Percentiles rank a stretch among this genome's conserved stretches.
Evolutionary conservation across 2,888 invertebrate species (phyloP).

Genomic region (Morpho achilles): DNA sequence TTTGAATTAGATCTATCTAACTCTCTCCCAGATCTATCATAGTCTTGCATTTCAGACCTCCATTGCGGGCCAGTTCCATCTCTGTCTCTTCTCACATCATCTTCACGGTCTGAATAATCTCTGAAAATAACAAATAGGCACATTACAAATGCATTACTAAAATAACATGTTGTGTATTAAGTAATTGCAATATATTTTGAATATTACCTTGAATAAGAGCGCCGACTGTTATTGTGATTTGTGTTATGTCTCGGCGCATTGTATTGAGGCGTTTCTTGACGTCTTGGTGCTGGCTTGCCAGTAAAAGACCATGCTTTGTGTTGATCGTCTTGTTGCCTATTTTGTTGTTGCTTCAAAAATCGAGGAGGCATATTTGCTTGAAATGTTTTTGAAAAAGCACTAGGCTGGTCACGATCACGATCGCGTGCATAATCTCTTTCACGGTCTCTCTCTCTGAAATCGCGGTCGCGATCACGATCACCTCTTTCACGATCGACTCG

Average conservation of each 20-base stretch:
- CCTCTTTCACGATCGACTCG: slow-evolving; percentile 48
- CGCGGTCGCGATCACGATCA: slow-evolving; percentile 38
- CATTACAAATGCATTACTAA: slow-evolving; percentile 2
- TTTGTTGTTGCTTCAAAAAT: slow-evolving; percentile 88
- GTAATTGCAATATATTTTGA: background rate
- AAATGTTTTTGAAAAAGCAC: slow-evolving; percentile 85
- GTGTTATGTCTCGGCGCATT: slow-evolving; percentile 62
- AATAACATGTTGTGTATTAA: background rate
- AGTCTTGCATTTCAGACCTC: slow-evolving; percentile 75
- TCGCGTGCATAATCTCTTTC: slow-evolving; percentile 41
- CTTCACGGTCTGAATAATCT: slow-evolving; percentile 71
- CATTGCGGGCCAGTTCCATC: slow-evolving; percentile 67
- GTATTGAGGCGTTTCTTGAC: slow-evolving; percentile 61
- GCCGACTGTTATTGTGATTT: slow-evolving; percentile 52
- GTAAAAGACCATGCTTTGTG: slow-evolving; percentile 68
- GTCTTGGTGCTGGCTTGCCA: slow-evolving; percentile 57
- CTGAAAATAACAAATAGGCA: slow-evolving; percentile 42
- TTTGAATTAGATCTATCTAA: slow-evolving; percentile 69
- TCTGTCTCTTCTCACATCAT: slow-evolving; percentile 68
- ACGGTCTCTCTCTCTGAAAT: slow-evolving; percentile 35
- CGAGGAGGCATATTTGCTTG: slow-evolving; percentile 92
- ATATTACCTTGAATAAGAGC: slow-evolving; percentile 65
- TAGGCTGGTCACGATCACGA: slow-evolving; percentile 58
- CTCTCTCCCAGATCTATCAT: slow-evolving; percentile 62
- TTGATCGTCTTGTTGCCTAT: slow-evolving; percentile 65